Evolutionary conservation across 2,797 vertebrate genomes (phyloP).

Genomic region (Garrulus glandarius): DNA sequence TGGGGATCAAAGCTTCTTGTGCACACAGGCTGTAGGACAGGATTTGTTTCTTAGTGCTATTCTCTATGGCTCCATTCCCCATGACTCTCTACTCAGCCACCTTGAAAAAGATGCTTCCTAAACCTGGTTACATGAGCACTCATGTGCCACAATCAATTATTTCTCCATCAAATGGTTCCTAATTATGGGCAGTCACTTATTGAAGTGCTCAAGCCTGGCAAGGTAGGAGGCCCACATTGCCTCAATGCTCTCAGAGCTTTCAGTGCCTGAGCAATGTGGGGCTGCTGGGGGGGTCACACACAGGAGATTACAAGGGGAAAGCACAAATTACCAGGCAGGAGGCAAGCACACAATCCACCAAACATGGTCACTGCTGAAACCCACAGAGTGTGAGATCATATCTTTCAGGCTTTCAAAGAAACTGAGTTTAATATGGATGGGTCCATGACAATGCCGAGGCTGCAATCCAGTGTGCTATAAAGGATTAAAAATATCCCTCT

Average conservation of each 20-base stretch:
- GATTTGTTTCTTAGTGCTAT: background rate
- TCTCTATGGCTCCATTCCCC: background rate
- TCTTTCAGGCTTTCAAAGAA: background rate
- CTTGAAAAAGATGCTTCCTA: background rate
- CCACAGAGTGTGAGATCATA: rapidly evolving
- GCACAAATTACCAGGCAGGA: background rate
- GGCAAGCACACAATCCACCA: background rate
- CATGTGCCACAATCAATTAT: background rate
- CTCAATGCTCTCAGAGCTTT: background rate
- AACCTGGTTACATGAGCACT: background rate
- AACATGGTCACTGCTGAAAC: background rate
- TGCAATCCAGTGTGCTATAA: background rate
- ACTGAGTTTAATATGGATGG: background rate
- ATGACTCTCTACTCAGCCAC: background rate
- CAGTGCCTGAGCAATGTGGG: background rate
- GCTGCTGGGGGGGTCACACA: background rate
- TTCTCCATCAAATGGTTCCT: background rate
- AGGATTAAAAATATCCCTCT: background rate
- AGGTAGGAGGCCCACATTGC: background rate
- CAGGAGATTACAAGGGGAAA: background rate
- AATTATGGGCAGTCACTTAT: background rate
- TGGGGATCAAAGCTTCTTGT: background rate
- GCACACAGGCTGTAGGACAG: background rate
- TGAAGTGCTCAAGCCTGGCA: background rate
- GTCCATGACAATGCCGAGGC: background rate